These are phyloP conservation scores for Tetragonula carbonaria DNA, from an alignment of 2,888 invertebrate genomes.

Conservation along the genomic window DNA sequence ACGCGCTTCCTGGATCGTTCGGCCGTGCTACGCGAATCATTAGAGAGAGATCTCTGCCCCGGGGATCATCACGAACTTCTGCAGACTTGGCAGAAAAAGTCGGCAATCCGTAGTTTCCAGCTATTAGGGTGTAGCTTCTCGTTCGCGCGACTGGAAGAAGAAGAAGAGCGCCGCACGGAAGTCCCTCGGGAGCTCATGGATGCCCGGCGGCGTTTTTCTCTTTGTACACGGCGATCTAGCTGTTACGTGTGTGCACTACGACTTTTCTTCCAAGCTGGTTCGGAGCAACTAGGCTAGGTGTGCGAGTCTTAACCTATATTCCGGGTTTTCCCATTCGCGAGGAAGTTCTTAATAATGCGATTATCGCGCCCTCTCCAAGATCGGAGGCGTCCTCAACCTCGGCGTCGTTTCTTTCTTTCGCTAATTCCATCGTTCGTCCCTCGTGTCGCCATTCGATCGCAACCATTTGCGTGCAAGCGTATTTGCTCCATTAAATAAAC, in stretches of 20 bases:
- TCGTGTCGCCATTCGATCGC: not conserved
- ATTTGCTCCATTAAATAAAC: too few species aligned
- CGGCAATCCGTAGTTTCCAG: conserved; percentile 5
- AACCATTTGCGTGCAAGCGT: not conserved
- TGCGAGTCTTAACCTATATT: conserved; percentile 46
- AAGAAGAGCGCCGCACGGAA: not conserved
- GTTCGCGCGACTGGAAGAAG: not conserved
- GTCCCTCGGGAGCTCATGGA: conserved; percentile 1
- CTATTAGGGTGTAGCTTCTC: not conserved
- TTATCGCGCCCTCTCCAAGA: conserved; percentile 44
- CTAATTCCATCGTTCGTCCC: conserved; percentile 39
- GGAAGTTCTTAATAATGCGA: conserved; percentile 52
- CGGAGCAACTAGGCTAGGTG: conserved; percentile 20
- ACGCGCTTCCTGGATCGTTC: not conserved
- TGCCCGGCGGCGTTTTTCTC: conserved; percentile 18
- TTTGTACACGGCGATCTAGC: conserved; percentile 9
- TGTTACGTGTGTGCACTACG: conserved; percentile 16
- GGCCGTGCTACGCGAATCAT: not conserved
- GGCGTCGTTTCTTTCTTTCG: conserved; percentile 26
- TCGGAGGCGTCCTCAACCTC: conserved; percentile 30
- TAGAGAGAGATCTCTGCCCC: not conserved
- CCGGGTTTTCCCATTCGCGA: conserved; percentile 9
- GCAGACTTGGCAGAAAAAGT: conserved; percentile 16
- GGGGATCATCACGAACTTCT: not conserved
- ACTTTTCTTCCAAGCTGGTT: conserved; percentile 28